Conservation (phyloP, 2,113 vertebrate genomes). For the Nansenia antarctica region DNA sequence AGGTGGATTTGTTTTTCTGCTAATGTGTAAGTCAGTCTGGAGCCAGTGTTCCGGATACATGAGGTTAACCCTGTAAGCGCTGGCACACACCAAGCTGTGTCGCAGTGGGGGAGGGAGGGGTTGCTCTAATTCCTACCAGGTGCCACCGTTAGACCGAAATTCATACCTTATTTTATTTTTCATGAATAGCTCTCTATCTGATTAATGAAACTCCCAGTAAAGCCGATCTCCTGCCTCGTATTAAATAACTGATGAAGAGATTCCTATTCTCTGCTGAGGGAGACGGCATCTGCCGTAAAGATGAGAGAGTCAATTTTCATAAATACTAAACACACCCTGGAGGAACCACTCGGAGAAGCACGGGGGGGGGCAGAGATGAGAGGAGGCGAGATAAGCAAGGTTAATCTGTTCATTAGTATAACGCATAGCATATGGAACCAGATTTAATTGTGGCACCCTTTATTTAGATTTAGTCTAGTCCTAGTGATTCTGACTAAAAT, state of each 20-base stretch:
- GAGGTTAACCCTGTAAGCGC: constrained; percentile 3
- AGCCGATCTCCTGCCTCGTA: constrained; percentile 3
- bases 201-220: not conserved
- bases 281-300: constrained; percentile 16
- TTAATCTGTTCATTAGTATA: constrained; percentile 8
- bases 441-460: not conserved
- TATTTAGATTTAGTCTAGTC: not conserved
- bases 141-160: not conserved
- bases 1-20: constrained; percentile 7
- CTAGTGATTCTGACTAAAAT: not conserved
- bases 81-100: not conserved
- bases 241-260: constrained; percentile 15
- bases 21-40: constrained; percentile 9
- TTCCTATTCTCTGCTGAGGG: constrained; percentile 10
- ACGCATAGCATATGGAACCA: too few species aligned
- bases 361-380: not conserved
- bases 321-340: not conserved
- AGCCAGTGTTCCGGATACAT: not conserved
- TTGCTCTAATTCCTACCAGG: not conserved
- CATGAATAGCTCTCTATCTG: not conserved
- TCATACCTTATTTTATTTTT: not conserved
- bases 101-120: not conserved
- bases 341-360: not conserved
- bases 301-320: constrained; percentile 27
- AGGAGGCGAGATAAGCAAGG: not conserved